Conservation (phyloP, 2,888 invertebrate genomes). For the Epirrhoe alternata region DNA sequence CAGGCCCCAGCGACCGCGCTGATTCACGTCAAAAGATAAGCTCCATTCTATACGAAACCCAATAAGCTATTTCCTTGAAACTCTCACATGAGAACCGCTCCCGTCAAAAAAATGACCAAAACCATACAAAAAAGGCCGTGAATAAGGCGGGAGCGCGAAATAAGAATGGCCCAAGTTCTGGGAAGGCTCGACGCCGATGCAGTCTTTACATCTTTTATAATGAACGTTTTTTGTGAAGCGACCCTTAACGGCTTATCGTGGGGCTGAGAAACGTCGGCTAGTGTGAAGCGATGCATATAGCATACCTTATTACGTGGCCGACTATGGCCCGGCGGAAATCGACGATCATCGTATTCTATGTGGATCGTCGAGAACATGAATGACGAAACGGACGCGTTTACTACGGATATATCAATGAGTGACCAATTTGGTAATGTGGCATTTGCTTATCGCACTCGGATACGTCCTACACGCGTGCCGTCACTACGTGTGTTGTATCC, state of each 20-base stretch:
- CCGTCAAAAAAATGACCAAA: conserved; percentile 76
- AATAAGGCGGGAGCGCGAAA: conserved; percentile 84
- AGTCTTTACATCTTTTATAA: conserved; percentile 82
- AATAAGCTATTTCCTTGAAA: conserved; percentile 84
- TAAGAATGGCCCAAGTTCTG: conserved; percentile 82
- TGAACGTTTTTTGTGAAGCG: conserved; percentile 78
- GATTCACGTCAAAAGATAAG: conserved; percentile 77
- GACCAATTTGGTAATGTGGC: conserved; percentile 61
- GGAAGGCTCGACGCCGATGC: conserved; percentile 82
- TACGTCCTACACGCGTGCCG: conserved; percentile 57
- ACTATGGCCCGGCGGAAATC: conserved; percentile 51
- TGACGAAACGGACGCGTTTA: conserved; percentile 54
- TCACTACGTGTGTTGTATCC: conserved; percentile 53
- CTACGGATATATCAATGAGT: conserved; percentile 62
- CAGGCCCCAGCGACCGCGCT: conserved; percentile 60
- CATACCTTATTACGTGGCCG: conserved; percentile 41
- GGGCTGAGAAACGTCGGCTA: conserved; percentile 67
- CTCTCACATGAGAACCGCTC: conserved; percentile 79
- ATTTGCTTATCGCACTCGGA: conserved; percentile 61
- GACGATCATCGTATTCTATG: conserved; percentile 56
- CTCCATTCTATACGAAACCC: conserved; percentile 77
- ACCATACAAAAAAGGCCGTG: conserved; percentile 73
- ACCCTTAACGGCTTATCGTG: conserved; percentile 79
- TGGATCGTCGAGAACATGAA: conserved; percentile 57
- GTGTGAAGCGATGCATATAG: conserved; percentile 49